These are phyloP conservation scores for Camponotus fellah DNA, from an alignment of 2,888 invertebrate species.

Conservation along the genomic window DNA sequence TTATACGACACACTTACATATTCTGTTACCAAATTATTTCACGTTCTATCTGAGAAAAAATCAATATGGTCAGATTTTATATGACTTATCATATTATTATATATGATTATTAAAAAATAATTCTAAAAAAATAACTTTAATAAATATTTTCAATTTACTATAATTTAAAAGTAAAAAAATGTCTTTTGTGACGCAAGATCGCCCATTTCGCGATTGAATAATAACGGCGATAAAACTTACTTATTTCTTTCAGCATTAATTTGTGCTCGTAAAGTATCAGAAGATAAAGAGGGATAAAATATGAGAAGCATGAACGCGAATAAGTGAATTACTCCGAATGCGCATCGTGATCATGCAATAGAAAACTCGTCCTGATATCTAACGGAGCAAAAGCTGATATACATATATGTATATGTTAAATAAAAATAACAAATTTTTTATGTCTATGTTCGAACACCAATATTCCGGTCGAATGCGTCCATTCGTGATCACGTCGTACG, in stretches of 20 bases:
- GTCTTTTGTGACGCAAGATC: conserved; percentile 25
- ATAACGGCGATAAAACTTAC: conserved; percentile 54
- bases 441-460: conserved; percentile 24
- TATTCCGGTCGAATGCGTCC: conserved; percentile 51
- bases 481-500: conserved; percentile 22
- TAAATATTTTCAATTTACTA: neutral
- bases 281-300: conserved; percentile 23
- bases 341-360: conserved; percentile 69
- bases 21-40: neutral
- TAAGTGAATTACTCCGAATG: conserved; percentile 54
- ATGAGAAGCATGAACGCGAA: conserved; percentile 28
- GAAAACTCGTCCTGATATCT: conserved; percentile 69
- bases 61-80: too few relatives aligned
- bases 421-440: conserved; percentile 41
- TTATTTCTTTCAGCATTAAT: conserved; percentile 55
- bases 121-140: neutral
- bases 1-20: neutral
- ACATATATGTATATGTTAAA: neutral
- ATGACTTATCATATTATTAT: too few relatives aligned
- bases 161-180: conserved; percentile 12
- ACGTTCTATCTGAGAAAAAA: neutral
- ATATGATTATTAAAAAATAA: neutral
- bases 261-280: conserved; percentile 37
- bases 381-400: conserved; percentile 54
- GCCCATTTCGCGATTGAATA: conserved; percentile 17